Evolutionary conservation across 1,140 invertebrate species (phyloP).

Genomic region (Drosophila mojavensis): DNA sequence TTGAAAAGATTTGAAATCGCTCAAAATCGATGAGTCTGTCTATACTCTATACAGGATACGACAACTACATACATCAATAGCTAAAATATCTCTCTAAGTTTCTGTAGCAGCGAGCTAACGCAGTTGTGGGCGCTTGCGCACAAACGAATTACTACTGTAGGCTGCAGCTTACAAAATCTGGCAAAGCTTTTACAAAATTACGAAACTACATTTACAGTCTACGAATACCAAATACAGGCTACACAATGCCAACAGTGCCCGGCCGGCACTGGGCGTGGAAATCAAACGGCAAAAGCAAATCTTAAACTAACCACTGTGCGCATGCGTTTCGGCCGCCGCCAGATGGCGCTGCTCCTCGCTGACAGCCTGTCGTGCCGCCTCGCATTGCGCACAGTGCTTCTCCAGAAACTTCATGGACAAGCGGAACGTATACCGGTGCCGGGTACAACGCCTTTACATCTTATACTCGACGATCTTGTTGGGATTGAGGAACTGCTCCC

Average conservation of each 20-base stretch:
- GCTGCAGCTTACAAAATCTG: constrained; percentile 55
- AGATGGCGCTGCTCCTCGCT: constrained; percentile 68
- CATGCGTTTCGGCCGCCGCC: constrained; percentile 33
- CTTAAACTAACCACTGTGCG: constrained; percentile 78
- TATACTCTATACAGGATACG: constrained; percentile 48
- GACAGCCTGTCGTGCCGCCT: constrained; percentile 60
- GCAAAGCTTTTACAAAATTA: constrained; percentile 80
- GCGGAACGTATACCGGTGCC: constrained; percentile 84
- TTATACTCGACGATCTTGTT: constrained; percentile 84
- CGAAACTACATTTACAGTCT: constrained; percentile 73
- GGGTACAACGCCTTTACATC: constrained; percentile 84
- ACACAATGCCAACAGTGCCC: constrained; percentile 43
- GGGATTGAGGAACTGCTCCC: constrained; percentile 83
- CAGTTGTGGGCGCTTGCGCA: constrained; percentile 24
- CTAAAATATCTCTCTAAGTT: constrained; percentile 41
- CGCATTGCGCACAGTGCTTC: constrained; percentile 82
- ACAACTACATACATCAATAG: constrained; percentile 43
- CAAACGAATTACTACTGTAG: constrained; percentile 51
- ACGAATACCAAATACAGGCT: constrained; percentile 59
- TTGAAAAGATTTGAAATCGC: constrained; percentile 63
- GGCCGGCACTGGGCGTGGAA: constrained; percentile 47
- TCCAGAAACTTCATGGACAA: constrained; percentile 84
- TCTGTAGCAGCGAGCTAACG: neutral
- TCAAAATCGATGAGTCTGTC: constrained; percentile 43
- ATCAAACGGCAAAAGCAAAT: constrained; percentile 45